phyloP scores from a whole-genome alignment of 92 coral and sea anemone species.

The Umimayanthus kanabou region DNA sequence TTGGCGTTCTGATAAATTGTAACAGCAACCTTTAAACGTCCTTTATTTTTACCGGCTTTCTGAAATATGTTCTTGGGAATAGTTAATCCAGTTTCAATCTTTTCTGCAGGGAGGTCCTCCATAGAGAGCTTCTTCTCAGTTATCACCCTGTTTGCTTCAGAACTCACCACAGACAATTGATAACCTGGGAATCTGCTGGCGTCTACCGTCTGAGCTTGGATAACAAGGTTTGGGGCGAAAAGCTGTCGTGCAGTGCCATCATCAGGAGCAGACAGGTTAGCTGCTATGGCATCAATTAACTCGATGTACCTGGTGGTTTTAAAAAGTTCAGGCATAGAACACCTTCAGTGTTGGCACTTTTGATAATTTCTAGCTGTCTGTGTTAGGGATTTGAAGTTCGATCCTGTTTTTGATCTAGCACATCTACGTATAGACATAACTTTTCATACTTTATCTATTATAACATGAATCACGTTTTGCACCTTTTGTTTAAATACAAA shows the following conservation, averaged over 20 bases:
- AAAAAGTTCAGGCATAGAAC: not conserved
- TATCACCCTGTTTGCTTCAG: constrained; percentile 31
- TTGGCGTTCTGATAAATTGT: constrained; percentile 68
- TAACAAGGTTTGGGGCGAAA: constrained; percentile 53
- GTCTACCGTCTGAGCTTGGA: constrained; percentile 60
- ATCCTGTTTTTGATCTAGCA: too few species aligned
- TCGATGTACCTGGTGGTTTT: constrained; percentile 47
- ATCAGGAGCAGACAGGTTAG: constrained; percentile 57
- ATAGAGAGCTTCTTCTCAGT: constrained; percentile 42
- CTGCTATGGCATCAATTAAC: constrained; percentile 65
- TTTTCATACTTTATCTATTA: too few species aligned
- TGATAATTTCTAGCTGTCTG: too few species aligned
- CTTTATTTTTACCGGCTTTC: not conserved
- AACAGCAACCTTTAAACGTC: constrained; percentile 59
- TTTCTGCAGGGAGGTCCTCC: constrained; percentile 34
- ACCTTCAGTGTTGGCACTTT: not conserved
- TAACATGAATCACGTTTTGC: too few species aligned
- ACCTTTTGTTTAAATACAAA: too few species aligned
- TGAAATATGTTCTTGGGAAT: constrained; percentile 49
- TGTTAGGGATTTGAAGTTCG: too few species aligned
- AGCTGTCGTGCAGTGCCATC: constrained; percentile 49
- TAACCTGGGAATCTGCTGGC: constrained; percentile 54
- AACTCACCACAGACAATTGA: constrained; percentile 46
- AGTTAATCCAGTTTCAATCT: constrained; percentile 57
- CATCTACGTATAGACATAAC: too few species aligned